Evolutionary conservation across 2,113 vertebrate genomes (phyloP), one percentile per base, ranked within the genome.

Genomic region (Misgurnus mizolepis): DNA sequence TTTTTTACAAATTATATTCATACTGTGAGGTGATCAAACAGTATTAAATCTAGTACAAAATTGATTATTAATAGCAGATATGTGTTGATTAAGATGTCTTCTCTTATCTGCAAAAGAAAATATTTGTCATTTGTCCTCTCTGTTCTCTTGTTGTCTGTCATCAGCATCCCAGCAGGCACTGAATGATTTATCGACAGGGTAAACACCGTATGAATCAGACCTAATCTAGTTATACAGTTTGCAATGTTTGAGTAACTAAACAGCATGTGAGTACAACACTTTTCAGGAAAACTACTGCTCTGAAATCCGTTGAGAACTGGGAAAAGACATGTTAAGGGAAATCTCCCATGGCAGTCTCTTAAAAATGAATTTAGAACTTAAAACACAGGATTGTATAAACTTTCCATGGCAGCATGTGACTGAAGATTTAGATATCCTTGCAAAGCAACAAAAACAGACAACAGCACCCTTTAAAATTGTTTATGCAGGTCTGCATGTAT

Each of bases 161-260:
- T 43, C 79, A 87, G 80, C 86, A 87, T 90, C 86, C 87, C 88
- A 87, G 68, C 81, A 85, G 89, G 86, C 88, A 88, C 60, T 60
- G 40, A 4, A 76, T 92, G 93, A 92, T 92, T 91, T 93, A 93
- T 94, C 83, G 90, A 92, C 88, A 88, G 80, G 88, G 90, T 92
- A 92, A 92, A 92, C 91, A 90, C 86, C 88, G 88, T 91, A 92
- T 92, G 89, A 92, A 94, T 91, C 90, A 92, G 87, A 83, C 87
- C 83, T 90, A 89, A 93, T 90, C 90, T 90, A 90, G 90, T 91
- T 90, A 92, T 90, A 93, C 91, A 93, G 89, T 92, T 92, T 91
- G 91, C 90, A 91, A 88, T 91, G 90, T 92, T 89, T 90, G 87
- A 90, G 90, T 90, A 91, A 91, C 92, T 88, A 85, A 86, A 88